These are phyloP conservation scores for Lepus timidus DNA, from an alignment of 2,113 vertebrate genomes.

Conservation along the genomic window DNA sequence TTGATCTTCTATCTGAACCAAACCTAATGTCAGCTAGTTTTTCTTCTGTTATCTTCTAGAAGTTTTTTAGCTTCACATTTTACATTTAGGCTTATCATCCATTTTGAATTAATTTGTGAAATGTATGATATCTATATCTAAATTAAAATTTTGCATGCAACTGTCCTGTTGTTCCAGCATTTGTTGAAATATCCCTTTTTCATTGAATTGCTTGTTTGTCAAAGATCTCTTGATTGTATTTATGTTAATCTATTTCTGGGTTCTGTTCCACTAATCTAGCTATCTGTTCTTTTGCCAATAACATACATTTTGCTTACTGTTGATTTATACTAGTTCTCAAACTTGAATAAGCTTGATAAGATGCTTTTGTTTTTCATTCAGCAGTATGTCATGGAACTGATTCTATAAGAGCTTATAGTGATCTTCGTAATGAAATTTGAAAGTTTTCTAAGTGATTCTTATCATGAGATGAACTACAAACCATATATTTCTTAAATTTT, in stretches of 20 bases:
- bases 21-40: not conserved
- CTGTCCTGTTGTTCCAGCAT: not conserved
- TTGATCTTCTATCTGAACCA: not conserved
- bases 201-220: not conserved
- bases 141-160: not conserved
- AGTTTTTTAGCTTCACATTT: not conserved
- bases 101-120: not conserved
- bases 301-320: not conserved
- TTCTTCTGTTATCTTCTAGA: not conserved
- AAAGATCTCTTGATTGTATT: not conserved
- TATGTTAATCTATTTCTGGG: not conserved
- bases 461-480: not conserved
- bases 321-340: not conserved
- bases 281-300: not conserved
- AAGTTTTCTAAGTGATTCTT: conserved; percentile 16
- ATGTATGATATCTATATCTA: not conserved
- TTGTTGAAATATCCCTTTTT: not conserved
- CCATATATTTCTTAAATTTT: not conserved
- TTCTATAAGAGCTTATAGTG: not conserved
- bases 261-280: not conserved
- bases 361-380: not conserved
- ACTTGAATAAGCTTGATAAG: not conserved
- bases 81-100: not conserved
- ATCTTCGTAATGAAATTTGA: not conserved
- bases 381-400: not conserved